phyloP scores from a whole-genome alignment of 1,140 invertebrate genomes.

The Drosophila novamexicana region DNA sequence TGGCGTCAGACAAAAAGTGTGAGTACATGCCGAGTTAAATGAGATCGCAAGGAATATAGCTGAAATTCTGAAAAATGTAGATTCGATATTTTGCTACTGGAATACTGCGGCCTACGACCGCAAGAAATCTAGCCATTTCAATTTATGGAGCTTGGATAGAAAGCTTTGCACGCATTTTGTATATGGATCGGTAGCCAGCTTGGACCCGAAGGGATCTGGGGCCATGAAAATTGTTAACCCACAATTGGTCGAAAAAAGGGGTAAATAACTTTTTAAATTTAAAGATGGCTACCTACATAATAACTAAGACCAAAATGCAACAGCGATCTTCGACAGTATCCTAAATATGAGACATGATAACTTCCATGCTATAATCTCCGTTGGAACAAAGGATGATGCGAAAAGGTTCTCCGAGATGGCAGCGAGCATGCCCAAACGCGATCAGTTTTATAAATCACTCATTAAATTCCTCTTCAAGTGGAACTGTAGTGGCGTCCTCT shows the following conservation, averaged over 20 bases:
- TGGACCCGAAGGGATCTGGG: constrained; percentile 86
- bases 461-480: constrained; percentile 85
- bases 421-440: constrained; percentile 65
- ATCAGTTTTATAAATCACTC: constrained; percentile 84
- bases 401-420: constrained; percentile 86
- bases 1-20: not conserved
- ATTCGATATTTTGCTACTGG: constrained; percentile 62
- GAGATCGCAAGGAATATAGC: not conserved
- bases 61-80: not conserved
- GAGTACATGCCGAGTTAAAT: not conserved
- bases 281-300: not conserved
- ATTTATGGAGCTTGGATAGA: constrained; percentile 85
- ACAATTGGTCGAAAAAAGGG: not conserved
- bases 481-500: constrained; percentile 87
- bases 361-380: constrained; percentile 87
- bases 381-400: constrained; percentile 89
- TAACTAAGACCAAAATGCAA: constrained; percentile 3
- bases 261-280: constrained; percentile 15
- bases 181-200: constrained; percentile 87
- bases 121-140: constrained; percentile 18
- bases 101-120: constrained; percentile 21
- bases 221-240: constrained; percentile 41
- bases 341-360: constrained; percentile 29
- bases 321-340: not conserved
- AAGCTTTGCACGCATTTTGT: constrained; percentile 88